Evolutionary conservation across 2,888 invertebrate species (phyloP).

Genomic region (Amphipyra tragopoginis): DNA sequence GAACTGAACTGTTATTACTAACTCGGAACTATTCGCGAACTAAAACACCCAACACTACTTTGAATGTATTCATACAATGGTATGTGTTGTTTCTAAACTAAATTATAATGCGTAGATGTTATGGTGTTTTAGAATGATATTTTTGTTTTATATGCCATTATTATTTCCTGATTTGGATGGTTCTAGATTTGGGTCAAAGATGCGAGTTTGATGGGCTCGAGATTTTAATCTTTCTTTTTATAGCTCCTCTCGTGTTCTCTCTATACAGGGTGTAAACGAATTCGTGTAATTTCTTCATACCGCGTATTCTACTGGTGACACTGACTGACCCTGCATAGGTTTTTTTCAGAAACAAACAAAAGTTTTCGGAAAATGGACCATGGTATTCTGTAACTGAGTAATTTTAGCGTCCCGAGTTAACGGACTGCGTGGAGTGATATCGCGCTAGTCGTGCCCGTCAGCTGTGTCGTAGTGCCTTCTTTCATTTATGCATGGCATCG

Average conservation of each 20-base stretch:
- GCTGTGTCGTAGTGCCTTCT: no score
- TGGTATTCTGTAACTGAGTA: no score
- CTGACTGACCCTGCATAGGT: no score
- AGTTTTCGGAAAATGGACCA: no score
- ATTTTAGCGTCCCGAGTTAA: no score
- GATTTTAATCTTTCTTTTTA: not conserved
- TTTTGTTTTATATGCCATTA: slow-evolving; percentile 2
- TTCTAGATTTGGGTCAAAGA: not conserved
- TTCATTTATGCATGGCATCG: no score
- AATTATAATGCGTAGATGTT: slow-evolving; percentile 37
- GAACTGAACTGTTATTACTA: not conserved
- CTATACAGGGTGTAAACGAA: no score
- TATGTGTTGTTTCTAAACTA: slow-evolving; percentile 25
- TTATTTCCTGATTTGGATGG: not conserved
- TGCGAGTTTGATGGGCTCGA: not conserved
- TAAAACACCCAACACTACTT: slow-evolving; percentile 36
- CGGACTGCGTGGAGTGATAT: no score
- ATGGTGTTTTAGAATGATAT: slow-evolving; percentile 7
- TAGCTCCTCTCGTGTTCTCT: not conserved
- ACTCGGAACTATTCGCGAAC: slow-evolving; percentile 12
- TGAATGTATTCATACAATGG: slow-evolving; percentile 25
- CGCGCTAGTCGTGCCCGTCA: no score
- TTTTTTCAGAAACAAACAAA: no score
- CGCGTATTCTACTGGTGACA: no score
- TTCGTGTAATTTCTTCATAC: no score